These are phyloP conservation scores for Passer montanus DNA, from an alignment of 2,113 vertebrate genomes.

Conservation along the genomic window DNA sequence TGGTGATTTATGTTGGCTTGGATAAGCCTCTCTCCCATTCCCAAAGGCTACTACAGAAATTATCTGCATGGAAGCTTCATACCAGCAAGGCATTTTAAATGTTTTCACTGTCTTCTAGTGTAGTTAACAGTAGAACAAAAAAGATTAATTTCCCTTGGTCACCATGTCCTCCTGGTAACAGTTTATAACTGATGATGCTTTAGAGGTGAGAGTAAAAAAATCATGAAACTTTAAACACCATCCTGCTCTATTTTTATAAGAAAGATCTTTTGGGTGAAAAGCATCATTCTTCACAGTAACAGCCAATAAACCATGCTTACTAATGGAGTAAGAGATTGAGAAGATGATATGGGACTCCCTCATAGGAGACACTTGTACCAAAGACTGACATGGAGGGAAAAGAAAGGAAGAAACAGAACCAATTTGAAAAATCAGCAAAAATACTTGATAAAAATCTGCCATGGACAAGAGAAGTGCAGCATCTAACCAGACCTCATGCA, in stretches of 20 bases:
- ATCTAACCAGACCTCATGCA: neutral
- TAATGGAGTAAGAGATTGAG: neutral
- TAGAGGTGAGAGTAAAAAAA: neutral
- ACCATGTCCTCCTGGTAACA: neutral
- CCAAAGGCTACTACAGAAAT: constrained; percentile 3
- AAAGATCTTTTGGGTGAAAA: neutral
- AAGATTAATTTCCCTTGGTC: neutral
- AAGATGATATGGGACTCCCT: neutral
- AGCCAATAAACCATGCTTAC: neutral
- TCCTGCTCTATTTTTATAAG: neutral
- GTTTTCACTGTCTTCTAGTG: neutral
- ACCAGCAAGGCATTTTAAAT: neutral
- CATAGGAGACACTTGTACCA: neutral
- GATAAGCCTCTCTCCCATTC: neutral
- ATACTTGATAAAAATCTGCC: neutral
- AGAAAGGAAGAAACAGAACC: neutral
- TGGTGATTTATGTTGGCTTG: constrained; percentile 1
- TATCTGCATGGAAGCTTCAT: neutral
- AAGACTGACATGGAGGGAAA: neutral
- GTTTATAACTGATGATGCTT: neutral
- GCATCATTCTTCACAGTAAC: neutral
- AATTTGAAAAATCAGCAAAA: neutral
- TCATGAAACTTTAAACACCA: neutral
- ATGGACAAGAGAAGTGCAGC: neutral
- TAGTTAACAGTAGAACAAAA: neutral